A percentile compares a stretch with the other conserved stretches of the same genome.
Conservation (phyloP, 2,888 invertebrate genomes). For the Philereme vetulata region DNA sequence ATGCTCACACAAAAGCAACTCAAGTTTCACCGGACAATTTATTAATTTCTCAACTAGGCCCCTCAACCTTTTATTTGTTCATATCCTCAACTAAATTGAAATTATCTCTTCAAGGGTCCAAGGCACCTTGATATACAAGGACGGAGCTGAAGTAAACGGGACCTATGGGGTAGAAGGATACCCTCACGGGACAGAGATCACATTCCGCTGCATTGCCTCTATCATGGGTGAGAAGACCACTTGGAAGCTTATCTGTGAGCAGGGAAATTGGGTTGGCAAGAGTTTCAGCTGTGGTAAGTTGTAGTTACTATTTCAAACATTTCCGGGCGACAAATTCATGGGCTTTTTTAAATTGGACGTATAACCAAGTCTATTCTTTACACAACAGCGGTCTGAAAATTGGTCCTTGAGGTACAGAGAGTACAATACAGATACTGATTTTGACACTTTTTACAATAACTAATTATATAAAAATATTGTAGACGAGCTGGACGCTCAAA, state of each 20-base stretch:
- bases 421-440: no score
- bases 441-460: no score
- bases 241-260: conserved; percentile 93
- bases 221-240: conserved; percentile 92
- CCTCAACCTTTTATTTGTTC: background rate
- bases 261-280: conserved; percentile 93
- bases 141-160: conserved; percentile 87
- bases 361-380: background rate
- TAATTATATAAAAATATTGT: no score
- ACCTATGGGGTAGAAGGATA: conserved; percentile 87
- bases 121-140: conserved; percentile 90
- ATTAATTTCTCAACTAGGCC: conserved; percentile 4
- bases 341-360: background rate
- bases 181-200: conserved; percentile 92
- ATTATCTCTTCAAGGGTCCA: conserved; percentile 82
- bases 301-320: background rate
- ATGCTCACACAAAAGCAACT: conserved; percentile 21
- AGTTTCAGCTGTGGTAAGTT: conserved; percentile 90
- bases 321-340: no score
- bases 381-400: background rate
- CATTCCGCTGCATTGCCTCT: conserved; percentile 92
- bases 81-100: conserved; percentile 23
- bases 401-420: background rate
- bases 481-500: conserved; percentile 78
- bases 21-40: conserved; percentile 9